Conservation (phyloP, 2,888 invertebrate species). For the Phasia obesa region DNA sequence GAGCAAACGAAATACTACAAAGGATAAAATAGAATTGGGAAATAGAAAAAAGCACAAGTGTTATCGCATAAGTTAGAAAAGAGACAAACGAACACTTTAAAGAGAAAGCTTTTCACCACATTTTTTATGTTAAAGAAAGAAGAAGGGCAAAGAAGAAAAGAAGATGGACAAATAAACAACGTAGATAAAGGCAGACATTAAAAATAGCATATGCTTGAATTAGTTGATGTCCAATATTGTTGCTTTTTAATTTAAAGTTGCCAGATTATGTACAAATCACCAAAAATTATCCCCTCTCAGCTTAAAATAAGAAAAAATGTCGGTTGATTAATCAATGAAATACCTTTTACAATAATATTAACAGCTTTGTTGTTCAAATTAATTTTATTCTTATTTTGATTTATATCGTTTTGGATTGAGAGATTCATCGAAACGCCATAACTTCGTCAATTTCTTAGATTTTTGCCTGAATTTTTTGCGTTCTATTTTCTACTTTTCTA, state of each 20-base stretch:
- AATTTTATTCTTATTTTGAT: no score
- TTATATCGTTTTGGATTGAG: no score
- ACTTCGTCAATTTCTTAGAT: no score
- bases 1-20: conserved; percentile 16
- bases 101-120: conserved; percentile 65
- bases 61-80: not conserved
- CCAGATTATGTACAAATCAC: conserved; percentile 11
- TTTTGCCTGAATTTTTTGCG: no score
- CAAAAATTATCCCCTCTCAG: no score
- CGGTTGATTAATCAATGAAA: no score
- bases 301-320: no score
- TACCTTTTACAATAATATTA: no score
- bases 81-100: not conserved
- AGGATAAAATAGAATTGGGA: not conserved
- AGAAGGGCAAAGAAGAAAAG: not conserved
- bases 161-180: no score
- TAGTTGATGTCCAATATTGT: conserved; percentile 19
- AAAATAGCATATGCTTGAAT: conserved; percentile 31
- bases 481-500: no score
- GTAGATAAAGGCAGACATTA: not conserved
- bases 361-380: no score
- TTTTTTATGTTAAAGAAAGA: not conserved
- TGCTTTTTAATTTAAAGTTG: not conserved
- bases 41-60: not conserved
- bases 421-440: no score